Evolutionary conservation across 2,113 vertebrate species (phyloP).

Genomic region (Mastomys natalensis): DNA sequence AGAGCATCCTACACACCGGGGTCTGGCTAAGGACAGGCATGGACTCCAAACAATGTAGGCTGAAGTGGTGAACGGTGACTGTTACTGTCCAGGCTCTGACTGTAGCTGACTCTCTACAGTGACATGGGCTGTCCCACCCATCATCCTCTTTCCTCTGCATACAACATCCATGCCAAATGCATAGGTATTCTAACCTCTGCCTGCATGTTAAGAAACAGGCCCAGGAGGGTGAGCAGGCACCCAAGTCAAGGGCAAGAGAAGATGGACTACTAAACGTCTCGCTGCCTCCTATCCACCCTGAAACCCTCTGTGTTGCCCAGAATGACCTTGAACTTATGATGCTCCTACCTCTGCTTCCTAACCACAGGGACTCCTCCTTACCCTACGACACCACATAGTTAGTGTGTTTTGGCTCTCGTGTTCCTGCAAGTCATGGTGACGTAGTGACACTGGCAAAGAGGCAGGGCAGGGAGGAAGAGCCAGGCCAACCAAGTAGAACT

Average conservation of each 20-base stretch:
- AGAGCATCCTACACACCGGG: fast-evolving
- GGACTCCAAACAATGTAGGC: too few species aligned
- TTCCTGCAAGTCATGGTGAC: background rate
- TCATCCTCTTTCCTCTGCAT: background rate
- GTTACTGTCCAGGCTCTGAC: background rate
- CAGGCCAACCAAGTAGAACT: background rate
- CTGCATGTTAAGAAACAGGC: background rate
- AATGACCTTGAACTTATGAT: background rate
- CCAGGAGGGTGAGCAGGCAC: background rate
- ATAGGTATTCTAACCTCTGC: background rate
- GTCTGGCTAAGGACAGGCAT: background rate
- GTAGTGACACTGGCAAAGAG: fast-evolving
- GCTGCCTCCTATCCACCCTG: background rate
- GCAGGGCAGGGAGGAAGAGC: too few species aligned
- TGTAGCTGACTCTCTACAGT: background rate
- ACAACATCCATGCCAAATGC: background rate
- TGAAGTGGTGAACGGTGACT: too few species aligned
- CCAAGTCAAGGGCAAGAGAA: background rate
- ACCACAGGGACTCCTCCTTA: background rate
- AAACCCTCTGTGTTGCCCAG: background rate
- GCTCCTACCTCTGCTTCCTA: background rate
- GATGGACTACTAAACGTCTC: background rate
- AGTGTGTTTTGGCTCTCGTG: fast-evolving
- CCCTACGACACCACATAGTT: background rate
- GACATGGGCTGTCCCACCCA: fast-evolving